Conservation (phyloP, 2,797 vertebrate species). For the Pelobates cultripes region DNA sequence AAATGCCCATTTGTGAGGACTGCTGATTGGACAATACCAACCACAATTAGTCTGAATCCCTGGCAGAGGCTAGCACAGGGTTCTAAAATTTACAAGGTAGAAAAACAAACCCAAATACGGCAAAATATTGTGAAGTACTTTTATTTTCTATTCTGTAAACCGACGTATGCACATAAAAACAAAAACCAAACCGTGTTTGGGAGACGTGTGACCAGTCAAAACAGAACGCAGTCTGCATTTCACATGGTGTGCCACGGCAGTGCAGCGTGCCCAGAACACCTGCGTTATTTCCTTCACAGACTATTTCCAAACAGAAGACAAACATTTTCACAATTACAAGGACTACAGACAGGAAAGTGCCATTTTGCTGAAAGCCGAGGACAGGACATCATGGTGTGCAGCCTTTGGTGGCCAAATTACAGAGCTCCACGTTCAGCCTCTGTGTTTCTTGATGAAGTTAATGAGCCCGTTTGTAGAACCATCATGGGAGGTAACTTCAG, state of each 20-base stretch:
- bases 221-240: neutral
- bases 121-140: neutral
- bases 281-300: neutral
- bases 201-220: neutral
- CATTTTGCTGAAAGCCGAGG: constrained; percentile 34
- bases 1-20: too few species aligned
- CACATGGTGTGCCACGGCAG: too few species aligned
- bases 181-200: neutral
- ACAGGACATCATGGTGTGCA: neutral
- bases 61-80: too few species aligned
- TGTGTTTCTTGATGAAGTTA: constrained; percentile 92
- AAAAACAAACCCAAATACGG: too few species aligned
- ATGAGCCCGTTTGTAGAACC: constrained; percentile 96
- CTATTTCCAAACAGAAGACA: constrained; percentile 27
- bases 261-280: too few species aligned
- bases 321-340: constrained; percentile 22
- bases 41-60: too few species aligned
- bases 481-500: constrained; percentile 88
- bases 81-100: too few species aligned
- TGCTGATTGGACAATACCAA: too few species aligned
- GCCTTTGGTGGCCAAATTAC: neutral
- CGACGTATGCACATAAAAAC: constrained; percentile 1
- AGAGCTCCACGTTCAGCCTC: constrained; percentile 69
- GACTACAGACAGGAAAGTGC: constrained; percentile 46
- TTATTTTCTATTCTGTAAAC: constrained; percentile 22